A percentile compares a stretch with the other conserved stretches of the same genome.
Evolutionary conservation across 2,113 vertebrate species (phyloP).

Genomic region (Crocuta crocuta): DNA sequence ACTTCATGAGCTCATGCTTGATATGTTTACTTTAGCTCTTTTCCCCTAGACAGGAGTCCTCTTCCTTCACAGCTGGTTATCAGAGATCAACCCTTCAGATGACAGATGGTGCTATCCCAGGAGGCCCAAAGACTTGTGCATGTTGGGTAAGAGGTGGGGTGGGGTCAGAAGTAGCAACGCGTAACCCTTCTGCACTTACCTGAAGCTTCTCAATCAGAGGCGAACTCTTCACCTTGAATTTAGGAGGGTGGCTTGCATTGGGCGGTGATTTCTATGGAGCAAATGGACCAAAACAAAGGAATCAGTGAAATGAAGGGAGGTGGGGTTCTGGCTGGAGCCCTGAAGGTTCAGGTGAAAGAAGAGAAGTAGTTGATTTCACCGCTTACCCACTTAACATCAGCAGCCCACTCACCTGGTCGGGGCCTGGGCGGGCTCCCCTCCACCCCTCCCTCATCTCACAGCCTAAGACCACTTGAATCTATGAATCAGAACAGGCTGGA

Average conservation of each 20-base stretch:
- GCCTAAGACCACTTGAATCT: neutral
- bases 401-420: too few species aligned
- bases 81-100: neutral
- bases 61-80: neutral
- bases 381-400: fast-evolving
- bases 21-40: neutral
- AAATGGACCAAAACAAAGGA: neutral
- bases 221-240: slow-evolving; percentile 89
- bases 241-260: slow-evolving; percentile 80
- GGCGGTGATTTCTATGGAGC: slow-evolving; percentile 84
- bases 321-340: neutral
- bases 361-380: neutral
- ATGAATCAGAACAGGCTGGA: neutral
- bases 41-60: neutral
- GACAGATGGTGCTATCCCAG: neutral
- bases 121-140: neutral
- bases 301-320: neutral
- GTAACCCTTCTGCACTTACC: slow-evolving; percentile 76
- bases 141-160: neutral
- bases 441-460: neutral
- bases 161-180: too few species aligned
- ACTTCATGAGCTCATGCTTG: fast-evolving
- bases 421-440: neutral
- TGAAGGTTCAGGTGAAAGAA: neutral
- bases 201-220: slow-evolving; percentile 91